Conservation (phyloP, 2,113 vertebrate species). For the Aix galericulata region DNA sequence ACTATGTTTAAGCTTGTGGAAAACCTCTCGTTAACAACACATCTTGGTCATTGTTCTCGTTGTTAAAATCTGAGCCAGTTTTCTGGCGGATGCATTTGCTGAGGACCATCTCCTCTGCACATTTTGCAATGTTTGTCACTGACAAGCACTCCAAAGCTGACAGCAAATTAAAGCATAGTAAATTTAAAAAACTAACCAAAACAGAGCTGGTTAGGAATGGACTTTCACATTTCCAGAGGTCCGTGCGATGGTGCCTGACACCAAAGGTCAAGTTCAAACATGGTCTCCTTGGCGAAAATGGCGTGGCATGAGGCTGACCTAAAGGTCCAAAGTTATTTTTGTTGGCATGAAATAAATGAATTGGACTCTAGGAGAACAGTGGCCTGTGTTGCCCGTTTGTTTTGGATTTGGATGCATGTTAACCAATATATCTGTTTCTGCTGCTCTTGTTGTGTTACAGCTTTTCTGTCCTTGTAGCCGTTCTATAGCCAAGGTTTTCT, state of each 20-base stretch:
- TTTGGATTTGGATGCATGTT: constrained; percentile 76
- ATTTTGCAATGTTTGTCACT: background rate
- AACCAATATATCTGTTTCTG: constrained; percentile 74
- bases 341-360: background rate
- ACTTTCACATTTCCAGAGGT: background rate
- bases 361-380: constrained; percentile 29
- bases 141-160: constrained; percentile 4
- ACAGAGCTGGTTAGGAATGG: background rate
- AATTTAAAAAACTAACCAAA: background rate
- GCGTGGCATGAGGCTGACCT: background rate
- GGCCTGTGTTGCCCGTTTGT: constrained; percentile 31
- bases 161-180: background rate
- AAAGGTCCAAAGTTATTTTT: background rate
- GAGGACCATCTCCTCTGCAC: background rate
- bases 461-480: constrained; percentile 61
- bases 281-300: background rate
- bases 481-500: constrained; percentile 64
- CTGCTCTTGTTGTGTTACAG: constrained; percentile 59
- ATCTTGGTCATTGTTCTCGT: constrained; percentile 65
- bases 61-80: constrained; percentile 47
- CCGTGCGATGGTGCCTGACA: background rate
- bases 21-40: constrained; percentile 56
- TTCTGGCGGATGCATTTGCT: constrained; percentile 14
- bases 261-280: background rate
- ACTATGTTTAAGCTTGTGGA: constrained; percentile 50